Evolutionary conservation across 2,888 invertebrate species (phyloP), one percentile per base, ranked within the genome.

Genomic region (Unio pictorum): DNA sequence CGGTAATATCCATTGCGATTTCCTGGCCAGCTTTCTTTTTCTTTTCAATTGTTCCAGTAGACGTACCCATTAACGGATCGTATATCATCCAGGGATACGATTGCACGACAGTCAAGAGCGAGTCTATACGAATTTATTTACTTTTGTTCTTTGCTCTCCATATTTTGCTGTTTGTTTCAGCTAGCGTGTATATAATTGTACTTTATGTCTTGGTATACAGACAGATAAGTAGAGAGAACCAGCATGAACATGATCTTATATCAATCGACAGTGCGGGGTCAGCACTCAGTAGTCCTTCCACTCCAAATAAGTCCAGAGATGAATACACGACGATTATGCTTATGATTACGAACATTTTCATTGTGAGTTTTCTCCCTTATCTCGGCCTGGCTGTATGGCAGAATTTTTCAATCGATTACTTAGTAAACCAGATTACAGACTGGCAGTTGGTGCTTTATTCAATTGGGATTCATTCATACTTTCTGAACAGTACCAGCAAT

Each of bases 281-380:
- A 4, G 34, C 6, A 23, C 23, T 23, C 23, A 23, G 23, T 23
- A 7, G 34, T 34, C 7, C 34, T 34, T 34, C 34, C 6, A 5
- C 34, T 6, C 6, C 4, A 6, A 34, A 34, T 4, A 34, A 34
- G 34, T 34, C 34, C 34, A 34, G 30, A 11, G 76, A 76, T 55
- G 67, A 77, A 63, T 81, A 81, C 61, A 81, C 81, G 4, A 55
- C 78, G n/a, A 74, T 81, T 1, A 73, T 70, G 67, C 45, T 75
- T n/a, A 68, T 68, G 6, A 75, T 75, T 34, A 68, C 72, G 17
- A 34, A 69, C 18, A 72, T 71, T 23, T 75, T 75, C 45, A 58
- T 75, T 28, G 26, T 75, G 5, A 75, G 75, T 61, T 75, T 73
- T 57, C 55, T 75, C 26, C 75, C 23, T 23, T 23, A 23, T 23